phyloP scores from a whole-genome alignment of 2,888 invertebrate species.

The Sinhomidia bicolor region DNA sequence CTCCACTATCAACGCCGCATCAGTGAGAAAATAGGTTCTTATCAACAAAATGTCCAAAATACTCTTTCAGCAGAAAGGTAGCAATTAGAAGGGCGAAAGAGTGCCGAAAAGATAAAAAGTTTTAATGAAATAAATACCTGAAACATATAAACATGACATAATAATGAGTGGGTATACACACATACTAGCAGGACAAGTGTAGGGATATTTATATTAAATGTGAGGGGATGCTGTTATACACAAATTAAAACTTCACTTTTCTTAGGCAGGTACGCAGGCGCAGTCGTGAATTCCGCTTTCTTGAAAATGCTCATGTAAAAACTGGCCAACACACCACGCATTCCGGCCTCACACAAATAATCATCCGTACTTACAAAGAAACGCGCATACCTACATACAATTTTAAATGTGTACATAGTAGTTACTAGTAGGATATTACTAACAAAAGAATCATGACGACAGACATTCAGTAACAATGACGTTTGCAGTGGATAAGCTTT shows the following conservation, averaged over 20 bases:
- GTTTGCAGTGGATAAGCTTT: neutral
- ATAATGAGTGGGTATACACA: too few relatives aligned
- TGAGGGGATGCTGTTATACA: neutral
- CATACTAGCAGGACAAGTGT: neutral
- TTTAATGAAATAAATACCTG: neutral
- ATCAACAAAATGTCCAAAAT: neutral
- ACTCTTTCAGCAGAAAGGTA: neutral
- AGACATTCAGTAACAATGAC: neutral
- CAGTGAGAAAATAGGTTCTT: neutral
- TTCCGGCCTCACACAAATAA: slow-evolving; percentile 33
- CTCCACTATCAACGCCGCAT: neutral
- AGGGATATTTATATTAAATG: too few relatives aligned
- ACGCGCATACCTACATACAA: neutral
- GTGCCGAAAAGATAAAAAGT: neutral
- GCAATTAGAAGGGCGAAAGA: slow-evolving; percentile 1
- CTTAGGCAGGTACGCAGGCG: neutral
- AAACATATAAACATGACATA: too few relatives aligned
- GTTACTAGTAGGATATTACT: neutral
- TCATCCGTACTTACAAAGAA: neutral
- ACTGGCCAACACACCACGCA: neutral
- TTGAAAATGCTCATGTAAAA: neutral
- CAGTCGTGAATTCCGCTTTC: slow-evolving; percentile 55
- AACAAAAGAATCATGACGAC: slow-evolving; percentile 23
- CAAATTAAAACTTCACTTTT: slow-evolving; percentile 14
- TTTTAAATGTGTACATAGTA: neutral